These are phyloP conservation scores for Pardosa pseudoannulata DNA, from an alignment of 2,888 invertebrate genomes.

Conservation along the genomic window DNA sequence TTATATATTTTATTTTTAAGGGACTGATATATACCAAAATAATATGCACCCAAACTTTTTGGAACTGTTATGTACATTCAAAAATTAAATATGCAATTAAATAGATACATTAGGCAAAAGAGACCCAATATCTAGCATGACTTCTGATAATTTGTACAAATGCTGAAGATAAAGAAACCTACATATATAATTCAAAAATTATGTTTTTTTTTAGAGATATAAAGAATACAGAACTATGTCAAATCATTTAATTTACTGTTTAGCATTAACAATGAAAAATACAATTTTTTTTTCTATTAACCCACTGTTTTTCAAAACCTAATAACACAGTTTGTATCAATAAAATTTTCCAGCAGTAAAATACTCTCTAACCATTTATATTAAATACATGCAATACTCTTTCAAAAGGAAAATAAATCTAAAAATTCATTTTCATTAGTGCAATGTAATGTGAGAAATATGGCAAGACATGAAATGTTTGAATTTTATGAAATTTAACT, in stretches of 20 bases:
- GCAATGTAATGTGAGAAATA: constrained; percentile 38
- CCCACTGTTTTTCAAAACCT: constrained; percentile 16
- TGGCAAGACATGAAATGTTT: constrained; percentile 38
- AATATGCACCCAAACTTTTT: constrained; percentile 11
- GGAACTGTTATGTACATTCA: constrained; percentile 11
- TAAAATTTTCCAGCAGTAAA: constrained; percentile 42
- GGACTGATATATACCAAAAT: not conserved
- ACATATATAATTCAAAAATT: too few relatives aligned
- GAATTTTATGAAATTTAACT: constrained; percentile 39
- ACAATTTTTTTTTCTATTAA: constrained; percentile 22
- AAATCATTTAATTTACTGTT: constrained; percentile 26
- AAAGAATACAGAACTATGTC: not conserved
- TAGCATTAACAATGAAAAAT: constrained; percentile 47
- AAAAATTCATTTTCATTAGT: constrained; percentile 42
- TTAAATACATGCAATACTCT: constrained; percentile 41
- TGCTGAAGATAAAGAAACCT: not conserved
- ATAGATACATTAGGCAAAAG: not conserved
- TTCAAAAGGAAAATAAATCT: constrained; percentile 39
- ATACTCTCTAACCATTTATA: constrained; percentile 34
- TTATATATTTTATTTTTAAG: not conserved
- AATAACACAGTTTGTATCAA: constrained; percentile 17
- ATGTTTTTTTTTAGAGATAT: not conserved
- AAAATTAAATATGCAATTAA: not conserved
- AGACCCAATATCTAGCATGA: not conserved
- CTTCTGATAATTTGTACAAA: not conserved